Evolutionary conservation across 1,140 invertebrate species (phyloP).

Genomic region (Listronotus oregonensis): DNA sequence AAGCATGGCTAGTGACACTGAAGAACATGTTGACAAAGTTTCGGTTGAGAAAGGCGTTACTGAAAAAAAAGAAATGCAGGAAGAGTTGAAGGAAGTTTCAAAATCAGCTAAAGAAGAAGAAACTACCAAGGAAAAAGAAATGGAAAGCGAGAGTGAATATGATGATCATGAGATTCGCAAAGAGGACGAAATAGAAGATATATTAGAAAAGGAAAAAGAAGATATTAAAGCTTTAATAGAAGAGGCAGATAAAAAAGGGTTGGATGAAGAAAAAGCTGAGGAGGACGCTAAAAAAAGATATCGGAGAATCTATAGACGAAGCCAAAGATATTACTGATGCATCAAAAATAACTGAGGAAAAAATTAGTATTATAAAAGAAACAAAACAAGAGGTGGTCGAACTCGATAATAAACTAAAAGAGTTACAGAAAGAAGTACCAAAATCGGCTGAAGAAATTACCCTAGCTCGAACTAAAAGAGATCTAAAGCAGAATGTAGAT

Average conservation of each 20-base stretch:
- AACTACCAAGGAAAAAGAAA: not conserved
- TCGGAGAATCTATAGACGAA: constrained; percentile 16
- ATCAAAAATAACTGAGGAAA: constrained; percentile 8
- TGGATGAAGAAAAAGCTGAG: constrained; percentile 20
- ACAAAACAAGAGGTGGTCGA: constrained; percentile 21
- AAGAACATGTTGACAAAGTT: too few species aligned
- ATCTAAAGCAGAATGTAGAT: constrained; percentile 14
- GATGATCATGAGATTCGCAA: constrained; percentile 23
- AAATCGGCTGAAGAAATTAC: constrained; percentile 8
- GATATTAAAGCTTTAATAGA: constrained; percentile 25
- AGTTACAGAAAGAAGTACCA: constrained; percentile 30
- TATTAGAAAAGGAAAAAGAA: constrained; percentile 37
- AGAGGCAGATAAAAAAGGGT: constrained; percentile 24
- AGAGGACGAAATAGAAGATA: constrained; percentile 23
- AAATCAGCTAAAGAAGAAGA: not conserved
- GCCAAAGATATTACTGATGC: not conserved
- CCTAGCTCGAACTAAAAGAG: constrained; percentile 10
- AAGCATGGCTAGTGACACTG: too few species aligned
- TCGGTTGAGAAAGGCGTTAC: too few species aligned
- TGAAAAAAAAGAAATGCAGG: constrained; percentile 11
- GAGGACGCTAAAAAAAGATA: constrained; percentile 9
- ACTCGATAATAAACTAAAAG: constrained; percentile 19
- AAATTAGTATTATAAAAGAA: constrained; percentile 28
- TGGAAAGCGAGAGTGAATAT: constrained; percentile 16
- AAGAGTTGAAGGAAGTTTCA: not conserved